These are phyloP conservation scores for Telmatherina bonti DNA, from an alignment of 2,797 vertebrate genomes.

Conservation along the genomic window DNA sequence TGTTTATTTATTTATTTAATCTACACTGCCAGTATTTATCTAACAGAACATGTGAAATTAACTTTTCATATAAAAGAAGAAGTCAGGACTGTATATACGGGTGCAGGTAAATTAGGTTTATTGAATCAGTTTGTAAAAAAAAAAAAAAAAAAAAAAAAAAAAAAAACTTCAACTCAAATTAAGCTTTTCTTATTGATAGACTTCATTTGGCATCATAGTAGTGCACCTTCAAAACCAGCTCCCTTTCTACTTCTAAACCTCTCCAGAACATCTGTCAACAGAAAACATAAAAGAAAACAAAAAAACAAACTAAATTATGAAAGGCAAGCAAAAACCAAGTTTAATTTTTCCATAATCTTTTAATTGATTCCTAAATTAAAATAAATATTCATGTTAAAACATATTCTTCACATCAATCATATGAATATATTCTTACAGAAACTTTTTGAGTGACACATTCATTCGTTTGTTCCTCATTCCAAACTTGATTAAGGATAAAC, in stretches of 20 bases:
- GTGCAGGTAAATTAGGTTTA: conserved; percentile 61
- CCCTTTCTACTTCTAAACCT: conserved; percentile 66
- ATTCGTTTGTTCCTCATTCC: too few species aligned
- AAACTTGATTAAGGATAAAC: too few species aligned
- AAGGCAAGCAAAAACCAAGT: not conserved
- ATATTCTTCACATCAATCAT: not conserved
- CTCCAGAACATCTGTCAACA: conserved; percentile 64
- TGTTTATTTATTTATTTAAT: conserved; percentile 6
- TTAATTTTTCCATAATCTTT: conserved; percentile 18
- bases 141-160: conserved; percentile 16
- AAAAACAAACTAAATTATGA: too few species aligned
- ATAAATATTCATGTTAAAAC: conserved; percentile 1
- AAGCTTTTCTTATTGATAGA: conserved; percentile 60
- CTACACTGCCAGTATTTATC: conserved; percentile 74
- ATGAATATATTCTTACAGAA: not conserved
- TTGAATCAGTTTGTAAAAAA: conserved; percentile 56
- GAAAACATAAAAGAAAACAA: conserved; percentile 37
- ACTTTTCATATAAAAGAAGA: conserved; percentile 69
- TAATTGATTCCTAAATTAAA: conserved; percentile 9
- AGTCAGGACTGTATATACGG: conserved; percentile 47
- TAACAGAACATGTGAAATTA: conserved; percentile 70
- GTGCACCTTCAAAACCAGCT: conserved; percentile 70
- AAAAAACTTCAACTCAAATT: too few species aligned
- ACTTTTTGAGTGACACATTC: not conserved
- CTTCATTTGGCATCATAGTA: conserved; percentile 73